These are phyloP conservation scores for Hanleya hanleyi DNA, from an alignment of 2,888 invertebrate genomes.

Conservation along the genomic window DNA sequence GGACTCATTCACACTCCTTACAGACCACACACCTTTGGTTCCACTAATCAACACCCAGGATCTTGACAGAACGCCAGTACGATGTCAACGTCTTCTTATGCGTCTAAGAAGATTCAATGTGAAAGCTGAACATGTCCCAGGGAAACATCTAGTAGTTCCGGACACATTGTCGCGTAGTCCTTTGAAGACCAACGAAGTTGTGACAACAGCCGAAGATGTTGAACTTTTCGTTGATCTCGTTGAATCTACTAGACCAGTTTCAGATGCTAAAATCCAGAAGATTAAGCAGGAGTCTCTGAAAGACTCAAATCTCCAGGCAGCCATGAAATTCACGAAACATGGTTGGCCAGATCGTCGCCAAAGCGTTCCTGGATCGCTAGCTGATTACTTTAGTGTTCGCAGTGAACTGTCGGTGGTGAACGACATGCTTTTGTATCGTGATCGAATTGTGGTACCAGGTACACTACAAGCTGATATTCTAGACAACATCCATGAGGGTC, in stretches of 20 bases:
- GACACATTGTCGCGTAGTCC: conserved; percentile 37
- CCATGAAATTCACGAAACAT: conserved; percentile 5
- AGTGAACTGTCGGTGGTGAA: conserved; percentile 22
- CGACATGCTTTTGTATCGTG: conserved; percentile 1
- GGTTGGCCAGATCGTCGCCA: conserved; percentile 33
- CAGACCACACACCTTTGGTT: conserved; percentile 45
- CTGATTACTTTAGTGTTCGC: conserved; percentile 15
- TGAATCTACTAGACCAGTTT: conserved; percentile 2
- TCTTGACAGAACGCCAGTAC: conserved; percentile 31
- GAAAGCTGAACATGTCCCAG: conserved; percentile 25
- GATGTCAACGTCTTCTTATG: conserved; percentile 43
- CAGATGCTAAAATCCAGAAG: conserved; percentile 18
- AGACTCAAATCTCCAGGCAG: conserved; percentile 18
- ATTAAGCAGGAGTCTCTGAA: conserved; percentile 11
- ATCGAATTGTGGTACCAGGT: neutral
- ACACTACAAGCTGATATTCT: neutral
- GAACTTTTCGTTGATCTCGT: conserved; percentile 16
- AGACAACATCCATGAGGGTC: conserved; percentile 35
- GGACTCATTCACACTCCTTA: conserved; percentile 27
- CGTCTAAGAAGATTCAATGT: conserved; percentile 33
- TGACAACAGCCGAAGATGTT: conserved; percentile 17
- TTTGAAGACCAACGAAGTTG: neutral
- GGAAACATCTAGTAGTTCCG: conserved; percentile 36
- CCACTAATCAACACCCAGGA: conserved; percentile 40
- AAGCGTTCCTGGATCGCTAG: neutral